Evolutionary conservation across 2,113 vertebrate genomes (phyloP).

Genomic region (Hippocampus guttulatus): DNA sequence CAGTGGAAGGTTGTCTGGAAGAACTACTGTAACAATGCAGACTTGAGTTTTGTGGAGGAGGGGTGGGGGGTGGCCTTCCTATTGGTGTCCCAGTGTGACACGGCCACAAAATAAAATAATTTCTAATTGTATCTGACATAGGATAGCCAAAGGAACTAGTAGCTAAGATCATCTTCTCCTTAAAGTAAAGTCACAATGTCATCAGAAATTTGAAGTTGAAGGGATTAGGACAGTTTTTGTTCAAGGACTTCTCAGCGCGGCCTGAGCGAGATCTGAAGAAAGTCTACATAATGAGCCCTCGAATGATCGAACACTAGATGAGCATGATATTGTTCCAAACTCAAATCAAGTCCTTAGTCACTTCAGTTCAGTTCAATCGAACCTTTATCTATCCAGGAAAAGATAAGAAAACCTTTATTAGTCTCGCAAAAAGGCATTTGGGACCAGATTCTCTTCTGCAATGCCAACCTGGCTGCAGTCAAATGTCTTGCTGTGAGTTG

Average conservation of each 20-base stretch:
- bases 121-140: too few species aligned
- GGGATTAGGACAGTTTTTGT: neutral
- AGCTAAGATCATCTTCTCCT: too few species aligned
- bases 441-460: neutral
- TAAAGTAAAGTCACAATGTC: too few species aligned
- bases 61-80: neutral
- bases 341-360: neutral
- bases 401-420: too few species aligned
- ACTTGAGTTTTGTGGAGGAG: neutral
- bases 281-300: neutral
- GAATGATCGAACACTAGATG: neutral
- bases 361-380: neutral
- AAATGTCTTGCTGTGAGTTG: neutral
- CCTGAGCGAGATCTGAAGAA: neutral
- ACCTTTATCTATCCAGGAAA: neutral
- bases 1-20: conserved; percentile 4
- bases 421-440: neutral
- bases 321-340: neutral
- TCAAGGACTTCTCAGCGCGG: neutral
- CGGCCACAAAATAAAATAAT: neutral
- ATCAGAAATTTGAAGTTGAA: neutral
- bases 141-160: too few species aligned
- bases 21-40: neutral
- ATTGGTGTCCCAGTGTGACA: neutral
- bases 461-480: too few species aligned